Base-by-base conservation (phyloP, 2,797 vertebrate genomes). In the Mallotus villosus region DNA sequence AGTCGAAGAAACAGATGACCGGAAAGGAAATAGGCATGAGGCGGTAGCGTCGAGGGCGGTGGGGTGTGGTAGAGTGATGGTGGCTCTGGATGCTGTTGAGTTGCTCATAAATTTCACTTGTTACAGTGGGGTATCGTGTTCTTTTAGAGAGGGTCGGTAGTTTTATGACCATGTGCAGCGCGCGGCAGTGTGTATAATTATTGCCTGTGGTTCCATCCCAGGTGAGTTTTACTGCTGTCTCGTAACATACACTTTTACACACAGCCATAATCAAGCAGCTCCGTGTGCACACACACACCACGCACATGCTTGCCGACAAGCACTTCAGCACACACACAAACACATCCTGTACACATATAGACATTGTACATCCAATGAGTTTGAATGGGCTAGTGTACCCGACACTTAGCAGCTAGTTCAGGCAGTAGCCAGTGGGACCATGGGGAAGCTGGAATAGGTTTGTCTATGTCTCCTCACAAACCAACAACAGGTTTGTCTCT, bases 91-190 rank as follows among this genome's bases (percentile, higher is more conserved):
- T n/a, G n/a, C n/a, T n/a, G n/a, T n/a, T n/a, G n/a, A n/a, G n/a
- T n/a, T n/a, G n/a, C n/a, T n/a, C n/a, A n/a, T n/a, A n/a, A n/a
- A n/a, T n/a, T n/a, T n/a, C n/a, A n/a, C n/a, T n/a, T n/a, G n/a
- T n/a, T n/a, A n/a, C n/a, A n/a, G n/a, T n/a, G n/a, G n/a, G n/a
- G n/a, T n/a, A n/a, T n/a, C n/a, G n/a, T n/a, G n/a, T n/a, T n/a
- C n/a, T n/a, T n/a, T n/a, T n/a, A n/a, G n/a, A n/a, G n/a, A n/a
- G 78, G 81, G 41, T 46, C 41, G 14, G 41, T 46, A 12, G 41
- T 46, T 80, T 83, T 84, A 87, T 76, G 77, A 74, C 77, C 81
- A 79, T 74, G 82, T 86, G 84, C 74, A 78, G 78, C 64, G 78
- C 64, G 27, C 41, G 71, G 73, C 41, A 24, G 71, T 21, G 62